These are phyloP conservation scores for Cynopterus brachyotis DNA, from an alignment of 2,113 vertebrate species.

Conservation along the genomic window DNA sequence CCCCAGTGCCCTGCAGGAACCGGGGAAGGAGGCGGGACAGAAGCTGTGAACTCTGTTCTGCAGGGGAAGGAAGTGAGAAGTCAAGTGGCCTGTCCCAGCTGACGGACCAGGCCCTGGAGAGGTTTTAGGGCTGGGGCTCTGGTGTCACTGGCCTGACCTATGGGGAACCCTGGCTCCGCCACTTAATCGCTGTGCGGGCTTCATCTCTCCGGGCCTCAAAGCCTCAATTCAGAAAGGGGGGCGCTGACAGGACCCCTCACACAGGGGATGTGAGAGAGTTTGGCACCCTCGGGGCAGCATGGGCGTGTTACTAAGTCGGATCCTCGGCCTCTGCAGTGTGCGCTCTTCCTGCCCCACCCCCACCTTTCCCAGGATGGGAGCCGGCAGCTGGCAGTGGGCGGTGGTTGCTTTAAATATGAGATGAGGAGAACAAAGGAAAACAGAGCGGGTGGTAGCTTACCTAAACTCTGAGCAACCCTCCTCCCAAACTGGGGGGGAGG, in stretches of 20 bases:
- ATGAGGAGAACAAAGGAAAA: conserved; percentile 61
- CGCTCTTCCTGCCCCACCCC: no score
- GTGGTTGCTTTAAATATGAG: conserved; percentile 68
- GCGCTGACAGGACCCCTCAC: accelerated
- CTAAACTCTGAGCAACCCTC: neutral
- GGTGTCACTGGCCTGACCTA: neutral
- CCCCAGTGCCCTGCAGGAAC: neutral
- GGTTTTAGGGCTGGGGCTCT: neutral
- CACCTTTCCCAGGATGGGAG: conserved; percentile 42
- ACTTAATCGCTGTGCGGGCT: neutral
- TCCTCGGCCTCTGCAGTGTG: neutral
- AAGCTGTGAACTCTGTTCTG: neutral
- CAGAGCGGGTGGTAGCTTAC: conserved; percentile 21
- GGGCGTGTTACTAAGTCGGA: neutral
- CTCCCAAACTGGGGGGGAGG: neutral
- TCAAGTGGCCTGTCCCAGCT: neutral
- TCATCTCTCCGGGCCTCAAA: neutral
- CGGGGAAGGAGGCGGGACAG: neutral
- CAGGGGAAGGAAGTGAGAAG: neutral
- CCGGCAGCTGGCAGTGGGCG: conserved; percentile 70
- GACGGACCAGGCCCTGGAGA: accelerated
- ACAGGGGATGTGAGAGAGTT: accelerated
- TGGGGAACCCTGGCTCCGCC: neutral
- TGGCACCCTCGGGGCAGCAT: neutral
- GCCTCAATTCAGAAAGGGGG: no score